Evolutionary conservation across 2,797 vertebrate species (phyloP), one percentile per base, ranked within the genome.

Genomic region (Triplophysa yarkandensis): DNA sequence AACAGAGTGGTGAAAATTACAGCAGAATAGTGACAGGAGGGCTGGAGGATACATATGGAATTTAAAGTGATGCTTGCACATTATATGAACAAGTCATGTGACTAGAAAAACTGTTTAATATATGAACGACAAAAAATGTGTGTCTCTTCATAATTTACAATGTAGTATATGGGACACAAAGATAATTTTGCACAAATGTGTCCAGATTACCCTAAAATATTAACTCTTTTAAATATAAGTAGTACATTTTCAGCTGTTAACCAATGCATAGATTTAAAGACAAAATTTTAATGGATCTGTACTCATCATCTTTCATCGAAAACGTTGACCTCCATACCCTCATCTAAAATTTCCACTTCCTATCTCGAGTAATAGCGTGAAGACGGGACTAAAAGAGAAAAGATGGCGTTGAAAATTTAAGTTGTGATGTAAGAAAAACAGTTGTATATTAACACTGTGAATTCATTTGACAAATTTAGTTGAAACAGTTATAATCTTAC

Each of bases 1-100:
- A 74, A 67, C 77, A 66, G 34, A 8, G 21, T 39, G 46, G 71
- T 81, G 81, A 77, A 79, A 82, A 84, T 82, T 82, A 52, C 54
- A 75, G 50, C 32, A 52, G 17, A 23, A 67, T 74, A 65, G 64
- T 77, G 77, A 69, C 63, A 79, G 25, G 4, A 57, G 60, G 48
- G 8, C 68, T 70, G 19, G 34, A 71, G 52, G 28, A 28, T 23
- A 55, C 30, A 11, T 74, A 74, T 58, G 68, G 77, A 81, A 81
- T 79, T 70, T 70, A 48, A 75, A 71, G 77, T 57, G 17, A 69
- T 28, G 43, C 55, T 60, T 2, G 60, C 43, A 39, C 48, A 27
- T 13, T 55, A 19, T 16, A 43, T 46, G 19, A 1, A 7, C 25
- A 55, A 34, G 3, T 34, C 6, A 27, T 68, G 64, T 36, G 28